phyloP scores from a whole-genome alignment of 1,140 invertebrate species.

The Eumaeus atala region DNA sequence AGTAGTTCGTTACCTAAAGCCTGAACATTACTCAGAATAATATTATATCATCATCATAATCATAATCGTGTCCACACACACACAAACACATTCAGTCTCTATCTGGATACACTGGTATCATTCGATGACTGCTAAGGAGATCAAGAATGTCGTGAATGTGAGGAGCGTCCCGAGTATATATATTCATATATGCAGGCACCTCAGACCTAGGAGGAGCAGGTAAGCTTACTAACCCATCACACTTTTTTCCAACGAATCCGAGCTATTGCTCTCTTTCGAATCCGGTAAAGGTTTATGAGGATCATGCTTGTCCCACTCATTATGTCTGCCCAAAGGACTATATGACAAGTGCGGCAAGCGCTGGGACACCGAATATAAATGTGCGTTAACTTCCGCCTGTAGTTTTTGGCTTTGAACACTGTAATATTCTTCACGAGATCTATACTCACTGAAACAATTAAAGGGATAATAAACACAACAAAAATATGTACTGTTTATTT shows the following conservation, averaged over 20 bases:
- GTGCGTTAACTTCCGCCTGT: slow-evolving; percentile 67
- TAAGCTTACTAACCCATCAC: slow-evolving; percentile 58
- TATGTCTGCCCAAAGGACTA: slow-evolving; percentile 63
- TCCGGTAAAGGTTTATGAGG: slow-evolving; percentile 62
- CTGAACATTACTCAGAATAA: too few species aligned
- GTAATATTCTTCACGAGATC: slow-evolving; percentile 70
- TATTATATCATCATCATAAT: too few species aligned
- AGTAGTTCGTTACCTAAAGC: too few species aligned
- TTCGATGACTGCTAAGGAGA: too few species aligned
- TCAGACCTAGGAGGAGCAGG: too few species aligned
- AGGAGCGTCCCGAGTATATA: too few species aligned
- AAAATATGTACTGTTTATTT: not conserved
- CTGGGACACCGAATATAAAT: slow-evolving; percentile 70
- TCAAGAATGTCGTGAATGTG: too few species aligned
- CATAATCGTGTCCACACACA: too few species aligned
- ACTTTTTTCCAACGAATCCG: slow-evolving; percentile 70
- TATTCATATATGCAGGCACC: too few species aligned
- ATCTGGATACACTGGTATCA: too few species aligned
- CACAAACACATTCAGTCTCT: too few species aligned
- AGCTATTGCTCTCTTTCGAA: slow-evolving; percentile 69
- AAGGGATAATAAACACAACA: not conserved
- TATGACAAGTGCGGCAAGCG: slow-evolving; percentile 64
- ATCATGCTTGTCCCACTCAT: slow-evolving; percentile 70
- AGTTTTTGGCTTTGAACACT: slow-evolving; percentile 66
- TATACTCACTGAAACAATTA: slow-evolving; percentile 56